Conservation (phyloP, 1,140 invertebrate species). For the Spodoptera frugiperda region DNA sequence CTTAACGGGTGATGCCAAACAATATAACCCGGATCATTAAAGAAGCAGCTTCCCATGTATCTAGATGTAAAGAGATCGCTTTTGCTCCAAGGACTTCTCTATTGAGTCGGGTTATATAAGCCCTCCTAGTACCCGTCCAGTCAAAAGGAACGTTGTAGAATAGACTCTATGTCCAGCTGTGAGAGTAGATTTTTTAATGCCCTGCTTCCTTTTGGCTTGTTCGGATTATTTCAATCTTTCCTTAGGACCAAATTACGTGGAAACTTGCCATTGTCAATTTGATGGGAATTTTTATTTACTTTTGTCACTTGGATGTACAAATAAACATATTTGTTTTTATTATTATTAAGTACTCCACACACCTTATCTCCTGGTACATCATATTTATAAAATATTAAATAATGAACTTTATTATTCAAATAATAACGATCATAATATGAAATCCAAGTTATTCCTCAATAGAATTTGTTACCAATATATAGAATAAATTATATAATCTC, state of each 20-base stretch:
- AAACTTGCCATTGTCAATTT: neutral
- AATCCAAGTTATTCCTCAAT: neutral
- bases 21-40: constrained; percentile 66
- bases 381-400: too few species aligned
- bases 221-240: constrained; percentile 45
- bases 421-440: constrained; percentile 11
- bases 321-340: too few species aligned
- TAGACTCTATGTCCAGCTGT: constrained; percentile 39
- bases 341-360: too few species aligned
- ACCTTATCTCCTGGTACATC: too few species aligned
- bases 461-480: constrained; percentile 31
- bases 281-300: neutral
- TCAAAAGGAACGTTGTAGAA: constrained; percentile 51
- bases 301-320: neutral
- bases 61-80: constrained; percentile 65
- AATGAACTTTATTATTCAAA: neutral
- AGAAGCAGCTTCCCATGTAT: constrained; percentile 74
- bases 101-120: constrained; percentile 67
- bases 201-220: constrained; percentile 63
- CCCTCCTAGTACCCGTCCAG: constrained; percentile 68
- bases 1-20: constrained; percentile 41
- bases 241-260: constrained; percentile 22
- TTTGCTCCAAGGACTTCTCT: constrained; percentile 58
- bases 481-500: constrained; percentile 25
- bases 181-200: constrained; percentile 43